Evolutionary conservation across 2,113 vertebrate genomes (phyloP).

Genomic region (Hemichromis elongatus): DNA sequence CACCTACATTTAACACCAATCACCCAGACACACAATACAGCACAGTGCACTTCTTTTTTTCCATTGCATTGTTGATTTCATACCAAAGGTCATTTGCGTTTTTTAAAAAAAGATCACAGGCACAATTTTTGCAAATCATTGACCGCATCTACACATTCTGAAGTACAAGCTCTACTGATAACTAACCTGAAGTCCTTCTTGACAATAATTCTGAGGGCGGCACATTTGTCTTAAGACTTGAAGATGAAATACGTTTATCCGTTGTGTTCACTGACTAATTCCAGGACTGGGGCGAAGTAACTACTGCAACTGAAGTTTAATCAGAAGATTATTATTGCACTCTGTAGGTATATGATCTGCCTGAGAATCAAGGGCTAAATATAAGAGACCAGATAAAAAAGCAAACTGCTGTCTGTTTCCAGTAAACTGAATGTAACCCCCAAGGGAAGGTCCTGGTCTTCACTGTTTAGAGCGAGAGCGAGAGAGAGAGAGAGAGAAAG

Average conservation of each 20-base stretch:
- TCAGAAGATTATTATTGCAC: background rate
- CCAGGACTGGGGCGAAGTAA: background rate
- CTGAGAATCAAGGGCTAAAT: constrained; percentile 18
- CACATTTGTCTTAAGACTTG: background rate
- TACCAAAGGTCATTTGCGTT: background rate
- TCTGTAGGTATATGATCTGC: background rate
- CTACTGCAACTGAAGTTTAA: background rate
- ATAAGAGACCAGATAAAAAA: constrained; percentile 12
- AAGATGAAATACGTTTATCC: background rate
- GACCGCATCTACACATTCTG: background rate
- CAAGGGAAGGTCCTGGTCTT: constrained; percentile 7
- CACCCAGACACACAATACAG: background rate
- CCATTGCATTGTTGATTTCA: background rate
- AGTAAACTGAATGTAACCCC: constrained; percentile 37
- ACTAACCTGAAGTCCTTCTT: background rate
- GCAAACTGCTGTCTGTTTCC: constrained; percentile 33
- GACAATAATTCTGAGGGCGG: background rate
- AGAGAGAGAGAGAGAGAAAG: too few relatives aligned
- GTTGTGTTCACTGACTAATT: background rate
- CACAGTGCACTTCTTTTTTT: background rate
- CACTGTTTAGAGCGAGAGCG: too few relatives aligned
- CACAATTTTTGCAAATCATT: background rate
- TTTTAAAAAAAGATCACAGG: background rate
- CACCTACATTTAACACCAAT: background rate
- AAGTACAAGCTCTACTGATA: background rate